Evolutionary conservation across 2,797 vertebrate species (phyloP), one percentile per base, ranked within the genome.

Genomic region (Choloepus didactylus): DNA sequence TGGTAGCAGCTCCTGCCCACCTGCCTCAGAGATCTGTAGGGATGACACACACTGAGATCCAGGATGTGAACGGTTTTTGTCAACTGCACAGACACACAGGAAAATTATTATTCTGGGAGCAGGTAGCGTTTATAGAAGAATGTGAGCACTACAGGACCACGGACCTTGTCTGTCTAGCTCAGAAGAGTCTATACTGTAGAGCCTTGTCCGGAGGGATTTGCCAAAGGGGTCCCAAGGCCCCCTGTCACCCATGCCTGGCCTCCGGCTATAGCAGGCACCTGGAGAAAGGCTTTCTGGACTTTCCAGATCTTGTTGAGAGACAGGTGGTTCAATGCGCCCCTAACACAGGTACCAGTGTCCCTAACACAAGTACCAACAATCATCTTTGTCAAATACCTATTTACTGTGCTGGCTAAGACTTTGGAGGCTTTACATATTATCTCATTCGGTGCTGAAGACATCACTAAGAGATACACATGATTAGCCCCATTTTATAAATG

Each of bases 401-500:
- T 81, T 9, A 29, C 0, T 5, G 3, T 14, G 41, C 84, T n/a
- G 46, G 4, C 14, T 60, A 44, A 85, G 76, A 11, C 29, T 79
- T 38, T 19, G 41, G 7, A 56, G 38, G 10, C 15, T 38, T 69
- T 38, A 38, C 1, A 15, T 54, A 12, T 27, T 72, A 51, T 25
- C 69, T 91, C 76, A 31, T 38, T 44, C 35, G 75, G 46, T 60
- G 25, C 46, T 29, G 12, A 35, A 62, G 87, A 62, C 3, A 10
- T n/a, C 70, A 51, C 70, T 6, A 16, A 10, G 23, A 79, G 44
- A 29, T 64, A 54, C 87, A 35, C 51, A 59, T 0, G 0, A 41
- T 64, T 31, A 49, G 18, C 64, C 54, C 73, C 51, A 70, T 44
- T 76, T 91, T 76, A 73, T 73, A 87, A 79, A 93, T 66, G 70